Conservation (phyloP, 2,797 vertebrate genomes). For the Peromyscus aztecus region DNA sequence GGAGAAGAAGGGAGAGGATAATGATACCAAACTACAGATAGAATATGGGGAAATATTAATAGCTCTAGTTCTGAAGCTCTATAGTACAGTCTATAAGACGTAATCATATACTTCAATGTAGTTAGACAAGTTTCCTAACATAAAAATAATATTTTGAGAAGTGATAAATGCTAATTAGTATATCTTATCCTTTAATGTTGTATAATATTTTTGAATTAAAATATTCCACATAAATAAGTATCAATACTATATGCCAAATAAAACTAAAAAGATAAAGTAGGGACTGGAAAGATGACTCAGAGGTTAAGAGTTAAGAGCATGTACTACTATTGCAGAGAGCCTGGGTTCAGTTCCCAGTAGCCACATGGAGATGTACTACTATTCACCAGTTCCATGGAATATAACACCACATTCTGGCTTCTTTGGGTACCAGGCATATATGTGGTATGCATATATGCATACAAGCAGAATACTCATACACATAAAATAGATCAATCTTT, state of each 20-base stretch:
- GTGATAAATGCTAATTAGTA: neutral
- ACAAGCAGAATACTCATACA: neutral
- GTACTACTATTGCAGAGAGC: neutral
- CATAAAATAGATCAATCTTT: neutral
- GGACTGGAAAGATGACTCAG: neutral
- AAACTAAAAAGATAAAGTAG: neutral
- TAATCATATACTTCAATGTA: neutral
- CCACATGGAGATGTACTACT: neutral
- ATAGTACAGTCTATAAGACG: neutral
- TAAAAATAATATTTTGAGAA: neutral
- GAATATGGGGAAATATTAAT: neutral
- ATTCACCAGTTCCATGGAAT: neutral
- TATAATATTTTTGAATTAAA: neutral
- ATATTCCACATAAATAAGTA: neutral
- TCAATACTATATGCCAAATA: neutral
- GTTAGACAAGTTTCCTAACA: neutral
- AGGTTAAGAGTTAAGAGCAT: neutral
- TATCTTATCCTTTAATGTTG: neutral
- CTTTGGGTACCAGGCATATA: neutral
- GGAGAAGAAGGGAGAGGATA: neutral
- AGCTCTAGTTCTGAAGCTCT: neutral
- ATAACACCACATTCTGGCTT: neutral
- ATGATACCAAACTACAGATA: neutral
- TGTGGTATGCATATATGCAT: neutral
- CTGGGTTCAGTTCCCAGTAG: neutral